phyloP scores from a whole-genome alignment of 2,888 invertebrate species.

The Mesorhabditis belari region DNA sequence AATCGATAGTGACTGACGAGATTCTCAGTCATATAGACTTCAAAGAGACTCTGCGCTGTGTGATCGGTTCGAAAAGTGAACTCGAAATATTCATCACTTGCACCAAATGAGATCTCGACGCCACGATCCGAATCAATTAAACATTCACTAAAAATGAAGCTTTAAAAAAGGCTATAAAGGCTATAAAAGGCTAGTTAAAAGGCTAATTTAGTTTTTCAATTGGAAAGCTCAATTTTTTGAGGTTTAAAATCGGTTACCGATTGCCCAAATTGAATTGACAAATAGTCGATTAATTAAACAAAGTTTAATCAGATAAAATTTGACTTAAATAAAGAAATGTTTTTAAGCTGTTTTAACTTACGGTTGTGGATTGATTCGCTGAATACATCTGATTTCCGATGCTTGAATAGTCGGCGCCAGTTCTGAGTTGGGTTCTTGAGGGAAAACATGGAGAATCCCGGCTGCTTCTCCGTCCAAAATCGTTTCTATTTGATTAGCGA shows the following conservation, averaged over 20 bases:
- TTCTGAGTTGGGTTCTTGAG: background rate
- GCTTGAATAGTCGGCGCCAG: background rate
- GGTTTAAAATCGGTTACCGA: too few species aligned
- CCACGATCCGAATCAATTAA: background rate
- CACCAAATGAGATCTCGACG: background rate
- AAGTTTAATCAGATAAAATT: background rate
- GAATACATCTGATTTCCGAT: background rate
- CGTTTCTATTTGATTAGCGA: background rate
- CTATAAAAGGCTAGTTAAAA: too few species aligned
- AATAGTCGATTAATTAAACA: too few species aligned
- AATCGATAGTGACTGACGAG: background rate
- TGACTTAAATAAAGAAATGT: too few species aligned
- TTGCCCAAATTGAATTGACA: too few species aligned
- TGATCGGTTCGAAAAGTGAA: slow-evolving; percentile 24
- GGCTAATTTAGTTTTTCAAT: too few species aligned
- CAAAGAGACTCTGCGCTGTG: slow-evolving; percentile 21
- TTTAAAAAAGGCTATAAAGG: too few species aligned
- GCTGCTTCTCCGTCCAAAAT: background rate
- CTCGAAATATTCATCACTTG: slow-evolving; percentile 2
- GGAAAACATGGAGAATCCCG: background rate
- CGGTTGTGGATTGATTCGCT: background rate
- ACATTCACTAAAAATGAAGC: background rate
- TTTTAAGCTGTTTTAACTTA: too few species aligned
- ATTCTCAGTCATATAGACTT: background rate
- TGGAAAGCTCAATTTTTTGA: too few species aligned